Evolutionary conservation across 2,113 vertebrate species (phyloP).

Genomic region (Crotalus viridis): DNA sequence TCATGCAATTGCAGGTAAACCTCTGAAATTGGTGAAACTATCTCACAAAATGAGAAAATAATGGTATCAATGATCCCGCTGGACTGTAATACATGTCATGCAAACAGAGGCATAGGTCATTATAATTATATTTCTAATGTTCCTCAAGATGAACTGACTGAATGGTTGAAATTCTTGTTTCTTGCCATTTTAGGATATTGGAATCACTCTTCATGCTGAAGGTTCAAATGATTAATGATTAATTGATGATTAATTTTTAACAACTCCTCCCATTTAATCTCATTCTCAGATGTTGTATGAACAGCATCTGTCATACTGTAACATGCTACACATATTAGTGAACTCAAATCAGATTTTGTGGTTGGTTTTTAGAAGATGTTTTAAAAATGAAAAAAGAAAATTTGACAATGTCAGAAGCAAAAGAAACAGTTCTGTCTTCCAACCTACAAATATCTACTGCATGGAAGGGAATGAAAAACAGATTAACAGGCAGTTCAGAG

Average conservation of each 20-base stretch:
- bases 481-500: neutral
- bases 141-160: neutral
- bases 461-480: neutral
- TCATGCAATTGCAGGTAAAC: neutral
- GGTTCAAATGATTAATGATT: neutral
- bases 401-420: neutral
- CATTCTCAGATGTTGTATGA: neutral
- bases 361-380: neutral
- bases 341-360: neutral
- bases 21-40: neutral
- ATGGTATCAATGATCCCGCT: neutral
- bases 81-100: neutral
- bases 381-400: neutral
- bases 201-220: neutral
- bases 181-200: neutral
- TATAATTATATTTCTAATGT: neutral
- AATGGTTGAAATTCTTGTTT: neutral
- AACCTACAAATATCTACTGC: neutral
- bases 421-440: neutral
- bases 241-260: neutral
- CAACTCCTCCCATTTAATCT: constrained; percentile 5
- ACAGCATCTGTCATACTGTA: neutral
- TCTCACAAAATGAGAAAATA: neutral
- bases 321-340: neutral
- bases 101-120: neutral